phyloP scores from a whole-genome alignment of 1,140 invertebrate species.

The Sycophila sp. region DNA sequence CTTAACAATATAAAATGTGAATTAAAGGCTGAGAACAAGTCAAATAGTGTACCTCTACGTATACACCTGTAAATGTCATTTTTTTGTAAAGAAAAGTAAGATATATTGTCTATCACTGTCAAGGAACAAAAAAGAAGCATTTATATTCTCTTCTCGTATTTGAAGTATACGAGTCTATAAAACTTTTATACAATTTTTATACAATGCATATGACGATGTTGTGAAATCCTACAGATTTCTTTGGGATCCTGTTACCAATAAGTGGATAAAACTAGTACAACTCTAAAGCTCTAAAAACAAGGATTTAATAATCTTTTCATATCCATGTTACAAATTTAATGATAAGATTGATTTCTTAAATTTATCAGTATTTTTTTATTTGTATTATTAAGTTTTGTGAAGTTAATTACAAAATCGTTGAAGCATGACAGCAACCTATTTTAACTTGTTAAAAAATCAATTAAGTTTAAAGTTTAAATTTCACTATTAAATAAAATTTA shows the following conservation, averaged over 20 bases:
- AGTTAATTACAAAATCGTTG: conserved; percentile 2
- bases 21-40: conserved; percentile 63
- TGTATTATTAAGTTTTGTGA: conserved; percentile 13
- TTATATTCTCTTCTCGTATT: conserved; percentile 18
- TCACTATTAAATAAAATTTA: not conserved
- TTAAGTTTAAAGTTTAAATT: conserved; percentile 11
- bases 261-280: conserved; percentile 33
- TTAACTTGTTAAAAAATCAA: conserved; percentile 25
- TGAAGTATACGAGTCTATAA: conserved; percentile 25
- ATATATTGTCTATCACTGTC: conserved; percentile 12
- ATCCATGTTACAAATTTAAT: conserved; percentile 14
- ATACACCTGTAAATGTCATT: conserved; percentile 53
- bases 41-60: conserved; percentile 55
- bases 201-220: conserved; percentile 16
- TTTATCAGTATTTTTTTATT: not conserved
- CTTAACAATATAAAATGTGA: conserved; percentile 74
- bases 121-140: conserved; percentile 18
- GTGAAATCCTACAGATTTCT: conserved; percentile 37
- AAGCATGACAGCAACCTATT: not conserved
- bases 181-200: conserved; percentile 38
- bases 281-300: conserved; percentile 22
- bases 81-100: conserved; percentile 22
- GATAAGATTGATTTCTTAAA: not conserved
- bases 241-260: conserved; percentile 33
- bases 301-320: conserved; percentile 31